phyloP scores from a whole-genome alignment of 2,113 vertebrate genomes.

The Equus przewalskii region DNA sequence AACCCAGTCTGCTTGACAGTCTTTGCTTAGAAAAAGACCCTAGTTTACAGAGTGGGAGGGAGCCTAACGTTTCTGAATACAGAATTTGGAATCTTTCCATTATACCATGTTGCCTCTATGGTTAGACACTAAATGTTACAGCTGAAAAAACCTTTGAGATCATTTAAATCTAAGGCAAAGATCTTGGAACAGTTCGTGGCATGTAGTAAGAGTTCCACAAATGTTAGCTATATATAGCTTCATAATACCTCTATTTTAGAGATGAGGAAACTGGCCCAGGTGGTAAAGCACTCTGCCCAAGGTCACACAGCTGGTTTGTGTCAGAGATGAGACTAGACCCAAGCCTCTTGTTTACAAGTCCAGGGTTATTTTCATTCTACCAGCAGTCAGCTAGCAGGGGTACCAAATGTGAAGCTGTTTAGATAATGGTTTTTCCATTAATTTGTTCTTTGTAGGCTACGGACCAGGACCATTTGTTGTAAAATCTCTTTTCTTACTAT shows the following conservation, averaged over 20 bases:
- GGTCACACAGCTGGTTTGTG: constrained; percentile 15
- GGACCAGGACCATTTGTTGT: constrained; percentile 3
- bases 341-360: not conserved
- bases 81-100: constrained; percentile 17
- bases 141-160: constrained; percentile 12
- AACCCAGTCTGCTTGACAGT: not conserved
- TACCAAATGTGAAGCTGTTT: not conserved
- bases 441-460: constrained; percentile 36
- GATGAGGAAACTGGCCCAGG: constrained; percentile 29
- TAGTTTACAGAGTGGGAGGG: not conserved
- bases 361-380: constrained; percentile 5
- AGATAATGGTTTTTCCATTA: not conserved
- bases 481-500: constrained; percentile 17
- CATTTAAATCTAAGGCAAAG: constrained; percentile 50
- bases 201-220: not conserved
- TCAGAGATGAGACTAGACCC: constrained; percentile 26
- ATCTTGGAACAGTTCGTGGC: constrained; percentile 1
- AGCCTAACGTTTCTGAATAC: not conserved
- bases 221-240: constrained; percentile 58
- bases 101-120: not conserved
- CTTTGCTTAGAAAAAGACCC: not conserved
- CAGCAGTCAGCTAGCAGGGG: not conserved
- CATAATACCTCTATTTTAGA: constrained; percentile 44
- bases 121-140: constrained; percentile 17
- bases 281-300: constrained; percentile 45